Evolutionary conservation across 2,113 vertebrate genomes (phyloP).

Genomic region (Terrapene triunguis): DNA sequence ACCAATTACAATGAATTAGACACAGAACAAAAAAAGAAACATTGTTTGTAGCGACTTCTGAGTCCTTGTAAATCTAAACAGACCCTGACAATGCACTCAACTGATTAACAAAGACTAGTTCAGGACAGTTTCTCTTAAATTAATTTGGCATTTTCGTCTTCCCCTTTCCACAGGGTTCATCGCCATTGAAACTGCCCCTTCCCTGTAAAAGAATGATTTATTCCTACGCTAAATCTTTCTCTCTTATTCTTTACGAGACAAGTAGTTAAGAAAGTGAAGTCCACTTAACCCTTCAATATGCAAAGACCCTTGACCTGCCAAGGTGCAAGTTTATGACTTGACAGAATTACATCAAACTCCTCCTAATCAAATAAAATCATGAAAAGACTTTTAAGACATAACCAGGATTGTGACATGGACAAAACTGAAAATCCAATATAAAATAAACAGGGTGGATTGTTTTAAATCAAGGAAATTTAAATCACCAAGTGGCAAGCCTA

Average conservation of each 20-base stretch:
- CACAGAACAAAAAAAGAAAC: neutral
- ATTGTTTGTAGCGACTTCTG: conserved; percentile 9
- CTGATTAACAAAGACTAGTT: neutral
- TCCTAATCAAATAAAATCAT: neutral
- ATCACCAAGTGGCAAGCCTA: neutral
- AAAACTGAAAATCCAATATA: conserved; percentile 22
- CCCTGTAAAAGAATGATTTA: conserved; percentile 18
- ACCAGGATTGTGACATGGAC: neutral
- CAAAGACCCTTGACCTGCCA: neutral
- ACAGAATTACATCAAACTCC: neutral
- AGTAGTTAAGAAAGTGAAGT: conserved; percentile 16
- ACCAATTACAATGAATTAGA: neutral
- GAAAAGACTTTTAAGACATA: neutral
- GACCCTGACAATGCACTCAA: neutral
- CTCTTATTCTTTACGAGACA: conserved; percentile 11
- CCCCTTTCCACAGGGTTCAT: conserved; percentile 24
- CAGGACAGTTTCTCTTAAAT: conserved; percentile 8
- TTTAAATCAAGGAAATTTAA: neutral
- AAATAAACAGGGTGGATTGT: neutral
- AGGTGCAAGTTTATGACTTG: neutral
- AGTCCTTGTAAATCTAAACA: neutral
- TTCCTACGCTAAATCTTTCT: conserved; percentile 6
- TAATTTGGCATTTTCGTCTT: conserved; percentile 14
- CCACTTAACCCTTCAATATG: conserved; percentile 26
- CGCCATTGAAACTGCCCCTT: conserved; percentile 32